Evolutionary conservation across 2,113 vertebrate species (phyloP).

Genomic region (Esox niger): DNA sequence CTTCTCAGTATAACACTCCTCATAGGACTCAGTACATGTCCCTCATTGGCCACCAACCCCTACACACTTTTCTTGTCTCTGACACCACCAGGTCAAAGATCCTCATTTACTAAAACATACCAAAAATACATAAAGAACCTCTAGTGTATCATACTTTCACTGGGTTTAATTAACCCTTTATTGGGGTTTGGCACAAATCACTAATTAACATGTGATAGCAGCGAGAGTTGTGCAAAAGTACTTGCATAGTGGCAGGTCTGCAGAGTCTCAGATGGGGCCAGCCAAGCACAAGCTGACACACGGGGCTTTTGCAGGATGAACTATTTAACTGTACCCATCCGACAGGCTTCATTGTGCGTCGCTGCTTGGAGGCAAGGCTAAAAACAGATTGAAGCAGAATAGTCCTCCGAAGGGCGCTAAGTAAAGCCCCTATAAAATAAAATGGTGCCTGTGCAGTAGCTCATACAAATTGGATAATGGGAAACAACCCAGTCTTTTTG

Average conservation of each 20-base stretch:
- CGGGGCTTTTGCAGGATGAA: constrained; percentile 19
- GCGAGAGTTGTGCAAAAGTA: background rate
- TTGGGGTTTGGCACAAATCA: background rate
- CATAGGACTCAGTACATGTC: background rate
- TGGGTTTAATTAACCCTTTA: no score
- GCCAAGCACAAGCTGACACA: constrained; percentile 35
- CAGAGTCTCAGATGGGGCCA: constrained; percentile 26
- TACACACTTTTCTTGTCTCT: no score
- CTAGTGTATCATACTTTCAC: no score
- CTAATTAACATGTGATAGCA: background rate
- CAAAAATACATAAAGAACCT: no score
- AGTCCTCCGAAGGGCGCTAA: constrained; percentile 16
- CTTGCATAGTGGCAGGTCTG: background rate
- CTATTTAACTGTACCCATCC: constrained; percentile 21
- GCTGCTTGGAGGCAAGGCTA: constrained; percentile 14
- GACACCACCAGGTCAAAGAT: no score
- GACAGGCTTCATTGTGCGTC: constrained; percentile 25
- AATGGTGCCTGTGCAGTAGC: constrained; percentile 3
- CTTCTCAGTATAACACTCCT: background rate
- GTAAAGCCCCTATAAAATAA: constrained; percentile 16
- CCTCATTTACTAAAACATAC: no score
- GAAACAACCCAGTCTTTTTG: background rate
- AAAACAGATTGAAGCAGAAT: constrained; percentile 31
- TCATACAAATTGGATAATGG: constrained; percentile 3
- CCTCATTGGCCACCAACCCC: background rate